Evolutionary conservation across 2,797 vertebrate genomes (phyloP).

Genomic region (Crenichthys baileyi): DNA sequence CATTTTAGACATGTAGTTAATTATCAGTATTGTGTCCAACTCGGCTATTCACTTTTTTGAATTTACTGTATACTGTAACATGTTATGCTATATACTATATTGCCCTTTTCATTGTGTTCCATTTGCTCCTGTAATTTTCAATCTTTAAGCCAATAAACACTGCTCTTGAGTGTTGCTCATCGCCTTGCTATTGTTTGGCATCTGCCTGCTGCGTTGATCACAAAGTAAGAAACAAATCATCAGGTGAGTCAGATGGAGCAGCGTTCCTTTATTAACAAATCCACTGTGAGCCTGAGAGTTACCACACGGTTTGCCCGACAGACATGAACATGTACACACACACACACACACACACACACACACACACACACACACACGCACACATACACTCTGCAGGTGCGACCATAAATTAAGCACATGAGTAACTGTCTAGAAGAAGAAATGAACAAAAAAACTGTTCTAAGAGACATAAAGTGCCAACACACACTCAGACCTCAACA

Average conservation of each 20-base stretch:
- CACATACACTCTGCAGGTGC: conserved; percentile 69
- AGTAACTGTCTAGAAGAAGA: conserved; percentile 75
- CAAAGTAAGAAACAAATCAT: conserved; percentile 71
- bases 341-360: neutral
- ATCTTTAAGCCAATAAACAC: conserved; percentile 12
- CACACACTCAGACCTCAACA: conserved; percentile 31
- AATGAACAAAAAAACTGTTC: conserved; percentile 30
- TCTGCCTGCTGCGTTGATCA: conserved; percentile 60
- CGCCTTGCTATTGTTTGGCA: conserved; percentile 54
- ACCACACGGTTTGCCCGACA: conserved; percentile 58
- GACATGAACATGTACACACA: neutral
- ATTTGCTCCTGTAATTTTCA: conserved; percentile 18
- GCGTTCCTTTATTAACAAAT: conserved; percentile 73
- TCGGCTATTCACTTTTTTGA: neutral
- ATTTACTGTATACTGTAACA: too few relatives aligned
- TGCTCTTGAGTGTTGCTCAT: conserved; percentile 42
- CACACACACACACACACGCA: conserved; percentile 17
- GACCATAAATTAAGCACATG: conserved; percentile 76
- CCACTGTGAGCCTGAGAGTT: conserved; percentile 53
- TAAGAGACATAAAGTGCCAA: conserved; percentile 58
- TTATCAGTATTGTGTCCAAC: conserved; percentile 3
- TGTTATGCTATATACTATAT: neutral
- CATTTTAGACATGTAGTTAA: conserved; percentile 14
- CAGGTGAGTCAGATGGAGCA: conserved; percentile 75
- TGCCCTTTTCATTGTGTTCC: neutral